These are phyloP conservation scores for Hyposoter didymator DNA, from an alignment of 2,888 invertebrate species.

Conservation along the genomic window DNA sequence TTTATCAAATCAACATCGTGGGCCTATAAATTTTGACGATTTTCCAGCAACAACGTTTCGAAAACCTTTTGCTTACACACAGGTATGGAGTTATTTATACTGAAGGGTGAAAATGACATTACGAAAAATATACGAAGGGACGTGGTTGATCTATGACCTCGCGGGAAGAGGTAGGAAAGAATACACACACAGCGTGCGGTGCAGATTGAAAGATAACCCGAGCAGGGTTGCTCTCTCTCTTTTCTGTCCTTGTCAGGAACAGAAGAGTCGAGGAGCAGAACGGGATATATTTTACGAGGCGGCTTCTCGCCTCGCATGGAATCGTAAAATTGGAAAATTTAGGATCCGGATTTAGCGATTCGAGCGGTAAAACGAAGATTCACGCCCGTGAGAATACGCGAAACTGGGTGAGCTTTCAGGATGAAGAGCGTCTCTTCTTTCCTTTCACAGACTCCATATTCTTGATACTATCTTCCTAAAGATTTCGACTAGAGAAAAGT, in stretches of 20 bases:
- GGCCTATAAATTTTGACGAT: neutral
- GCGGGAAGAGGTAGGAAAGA: conserved; percentile 2
- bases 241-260: conserved; percentile 21
- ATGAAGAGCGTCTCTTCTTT: conserved; percentile 26
- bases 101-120: neutral
- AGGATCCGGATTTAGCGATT: conserved; percentile 48
- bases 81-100: neutral
- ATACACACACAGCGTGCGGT: conserved; percentile 26
- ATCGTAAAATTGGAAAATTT: conserved; percentile 77
- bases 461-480: conserved; percentile 3
- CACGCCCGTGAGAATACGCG: conserved; percentile 13
- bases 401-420: neutral
- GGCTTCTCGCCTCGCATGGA: conserved; percentile 68
- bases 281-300: conserved; percentile 77
- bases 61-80: neutral
- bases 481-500: neutral
- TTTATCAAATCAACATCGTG: neutral
- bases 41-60: neutral
- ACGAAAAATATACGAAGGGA: neutral
- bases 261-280: conserved; percentile 2
- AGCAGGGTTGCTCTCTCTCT: conserved; percentile 1
- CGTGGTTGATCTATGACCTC: conserved; percentile 39
- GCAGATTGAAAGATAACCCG: conserved; percentile 69
- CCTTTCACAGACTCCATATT: neutral
- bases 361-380: conserved; percentile 52